Percentiles rank a stretch among this genome's conserved stretches.
phyloP scores from a whole-genome alignment of 2,797 vertebrate species.

The Lacerta viridis region DNA sequence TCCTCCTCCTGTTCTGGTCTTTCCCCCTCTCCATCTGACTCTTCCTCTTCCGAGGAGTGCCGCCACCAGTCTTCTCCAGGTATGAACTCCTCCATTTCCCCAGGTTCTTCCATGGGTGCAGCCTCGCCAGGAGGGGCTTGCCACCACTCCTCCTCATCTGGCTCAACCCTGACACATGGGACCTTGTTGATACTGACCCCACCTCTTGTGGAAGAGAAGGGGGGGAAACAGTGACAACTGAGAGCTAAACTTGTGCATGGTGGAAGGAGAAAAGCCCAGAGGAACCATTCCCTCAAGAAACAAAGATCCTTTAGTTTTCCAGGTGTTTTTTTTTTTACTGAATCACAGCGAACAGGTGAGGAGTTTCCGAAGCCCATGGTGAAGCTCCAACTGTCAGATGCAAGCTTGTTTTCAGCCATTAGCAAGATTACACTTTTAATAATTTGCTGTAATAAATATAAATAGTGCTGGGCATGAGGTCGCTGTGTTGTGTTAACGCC shows the following conservation, averaged over 20 bases:
- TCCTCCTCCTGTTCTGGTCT: no score
- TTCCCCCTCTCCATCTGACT: no score
- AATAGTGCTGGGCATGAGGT: neutral
- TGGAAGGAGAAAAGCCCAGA: neutral
- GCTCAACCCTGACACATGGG: no score
- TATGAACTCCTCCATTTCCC: no score
- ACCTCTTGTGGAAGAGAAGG: neutral
- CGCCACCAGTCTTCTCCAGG: no score
- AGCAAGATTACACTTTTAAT: neutral
- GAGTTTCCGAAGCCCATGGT: neutral
- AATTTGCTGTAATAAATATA: neutral
- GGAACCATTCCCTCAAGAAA: fast-evolving
- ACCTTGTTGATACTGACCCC: neutral
- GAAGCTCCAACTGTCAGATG: neutral
- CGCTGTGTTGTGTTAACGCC: fast-evolving
- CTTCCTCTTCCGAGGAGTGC: no score
- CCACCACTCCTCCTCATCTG: no score
- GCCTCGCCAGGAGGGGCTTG: no score
- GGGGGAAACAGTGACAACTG: neutral
- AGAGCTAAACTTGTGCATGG: conserved; percentile 1
- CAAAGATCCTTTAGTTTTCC: conserved; percentile 8
- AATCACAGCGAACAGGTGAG: neutral
- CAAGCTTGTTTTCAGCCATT: neutral
- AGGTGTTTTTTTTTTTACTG: neutral
- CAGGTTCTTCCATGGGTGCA: no score